phyloP scores from a whole-genome alignment of 1,140 invertebrate genomes.

The Orchesella cincta region DNA sequence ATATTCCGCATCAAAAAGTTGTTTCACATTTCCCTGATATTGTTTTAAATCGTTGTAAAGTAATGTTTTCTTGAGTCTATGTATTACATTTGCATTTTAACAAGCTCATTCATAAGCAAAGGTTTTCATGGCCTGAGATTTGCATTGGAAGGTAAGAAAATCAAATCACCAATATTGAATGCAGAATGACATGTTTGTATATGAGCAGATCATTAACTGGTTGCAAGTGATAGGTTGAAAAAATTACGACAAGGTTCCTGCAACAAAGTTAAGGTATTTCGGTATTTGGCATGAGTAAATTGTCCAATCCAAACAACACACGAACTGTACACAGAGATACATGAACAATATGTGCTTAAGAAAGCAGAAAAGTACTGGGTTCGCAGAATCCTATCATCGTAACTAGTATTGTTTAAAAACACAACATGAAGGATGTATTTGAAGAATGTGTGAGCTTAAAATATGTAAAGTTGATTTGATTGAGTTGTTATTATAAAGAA shows the following conservation, averaged over 20 bases:
- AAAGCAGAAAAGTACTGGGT: too few relatives aligned
- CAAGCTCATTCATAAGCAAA: neutral
- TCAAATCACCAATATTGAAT: neutral
- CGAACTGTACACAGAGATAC: neutral
- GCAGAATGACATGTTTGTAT: neutral
- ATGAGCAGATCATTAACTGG: too few relatives aligned
- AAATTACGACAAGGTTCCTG: slow-evolving; percentile 3
- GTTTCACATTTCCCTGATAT: too few relatives aligned
- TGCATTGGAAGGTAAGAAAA: neutral
- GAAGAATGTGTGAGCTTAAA: neutral
- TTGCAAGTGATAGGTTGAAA: too few relatives aligned
- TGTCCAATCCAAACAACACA: neutral
- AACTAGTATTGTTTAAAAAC: neutral
- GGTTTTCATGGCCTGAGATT: neutral
- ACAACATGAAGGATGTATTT: neutral
- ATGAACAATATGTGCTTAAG: too few relatives aligned
- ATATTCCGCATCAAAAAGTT: too few relatives aligned
- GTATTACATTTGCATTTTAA: neutral
- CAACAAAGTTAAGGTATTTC: neutral
- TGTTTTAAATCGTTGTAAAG: neutral
- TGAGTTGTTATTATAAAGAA: too few relatives aligned
- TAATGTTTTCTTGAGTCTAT: neutral
- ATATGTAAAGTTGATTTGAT: too few relatives aligned
- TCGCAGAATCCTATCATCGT: neutral
- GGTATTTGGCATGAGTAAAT: neutral